A percentile compares a stretch with the other conserved stretches of the same genome.
Conservation (phyloP, 2,888 invertebrate genomes). For the Phytoseiulus persimilis region DNA sequence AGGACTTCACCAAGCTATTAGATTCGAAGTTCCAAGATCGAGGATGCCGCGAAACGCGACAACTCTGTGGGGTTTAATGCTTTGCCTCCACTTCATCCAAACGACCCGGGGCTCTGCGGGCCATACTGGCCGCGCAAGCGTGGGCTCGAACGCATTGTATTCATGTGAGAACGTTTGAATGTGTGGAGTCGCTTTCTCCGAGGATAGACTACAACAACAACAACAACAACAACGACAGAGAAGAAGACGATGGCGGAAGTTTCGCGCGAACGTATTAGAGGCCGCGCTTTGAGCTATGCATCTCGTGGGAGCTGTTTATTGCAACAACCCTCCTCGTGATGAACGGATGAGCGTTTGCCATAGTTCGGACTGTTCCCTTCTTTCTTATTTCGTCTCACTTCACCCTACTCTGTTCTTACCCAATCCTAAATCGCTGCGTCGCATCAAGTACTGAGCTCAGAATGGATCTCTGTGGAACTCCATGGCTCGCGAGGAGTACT, state of each 20-base stretch:
- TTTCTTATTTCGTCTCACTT: background rate
- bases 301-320: slow-evolving; percentile 5
- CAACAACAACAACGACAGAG: background rate
- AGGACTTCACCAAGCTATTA: no score
- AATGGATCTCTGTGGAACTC: no score
- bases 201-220: background rate
- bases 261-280: background rate
- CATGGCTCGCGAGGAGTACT: no score
- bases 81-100: no score
- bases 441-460: no score
- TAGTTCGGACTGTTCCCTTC: background rate
- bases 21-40: no score
- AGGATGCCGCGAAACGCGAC: no score
- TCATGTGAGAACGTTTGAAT: background rate
- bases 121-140: background rate
- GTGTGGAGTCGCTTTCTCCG: background rate
- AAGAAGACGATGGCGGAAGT: background rate
- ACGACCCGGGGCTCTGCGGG: background rate
- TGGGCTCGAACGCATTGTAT: no score
- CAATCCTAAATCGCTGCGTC: no score
- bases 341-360: background rate
- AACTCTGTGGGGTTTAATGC: no score
- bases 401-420: background rate
- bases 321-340: background rate
- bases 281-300: background rate